A percentile compares a stretch with the other conserved stretches of the same genome.
Evolutionary conservation across 2,888 invertebrate genomes (phyloP).

Genomic region (Aspidapion aeneum): DNA sequence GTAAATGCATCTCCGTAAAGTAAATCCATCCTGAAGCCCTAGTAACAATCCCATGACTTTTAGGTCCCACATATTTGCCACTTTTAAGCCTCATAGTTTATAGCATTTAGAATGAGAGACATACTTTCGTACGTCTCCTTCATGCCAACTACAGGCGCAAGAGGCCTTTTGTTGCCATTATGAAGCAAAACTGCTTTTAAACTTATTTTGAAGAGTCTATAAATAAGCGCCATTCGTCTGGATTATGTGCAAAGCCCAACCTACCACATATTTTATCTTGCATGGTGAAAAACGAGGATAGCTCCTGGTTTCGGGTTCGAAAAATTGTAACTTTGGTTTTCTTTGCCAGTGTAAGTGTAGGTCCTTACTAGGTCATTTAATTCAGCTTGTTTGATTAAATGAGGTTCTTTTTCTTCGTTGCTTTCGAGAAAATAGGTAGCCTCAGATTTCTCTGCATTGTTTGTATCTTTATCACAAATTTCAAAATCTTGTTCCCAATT

Average conservation of each 20-base stretch:
- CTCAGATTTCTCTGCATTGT: not conserved
- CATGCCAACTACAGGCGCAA: not conserved
- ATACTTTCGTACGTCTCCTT: constrained; percentile 5
- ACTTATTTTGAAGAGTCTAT: constrained; percentile 1
- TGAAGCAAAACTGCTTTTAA: constrained; percentile 3
- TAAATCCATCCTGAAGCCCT: not conserved
- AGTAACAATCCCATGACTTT: not conserved
- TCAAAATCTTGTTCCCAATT: not conserved
- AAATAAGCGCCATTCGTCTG: not conserved
- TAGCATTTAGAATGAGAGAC: not conserved
- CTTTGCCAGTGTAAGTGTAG: not conserved
- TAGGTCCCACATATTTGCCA: not conserved
- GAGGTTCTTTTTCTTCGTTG: not conserved
- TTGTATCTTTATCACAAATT: not conserved
- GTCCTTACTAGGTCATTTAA: no score
- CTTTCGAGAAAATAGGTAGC: not conserved
- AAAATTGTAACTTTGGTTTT: not conserved
- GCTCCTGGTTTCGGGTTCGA: no score
- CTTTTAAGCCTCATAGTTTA: not conserved
- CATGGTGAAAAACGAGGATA: not conserved
- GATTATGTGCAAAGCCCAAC: not conserved
- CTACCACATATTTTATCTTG: not conserved
- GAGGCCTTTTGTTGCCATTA: constrained; percentile 6
- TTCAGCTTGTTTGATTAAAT: not conserved
- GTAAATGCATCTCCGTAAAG: not conserved